Evolutionary conservation across 2,113 vertebrate species (phyloP).

Genomic region (Pavo muticus): DNA sequence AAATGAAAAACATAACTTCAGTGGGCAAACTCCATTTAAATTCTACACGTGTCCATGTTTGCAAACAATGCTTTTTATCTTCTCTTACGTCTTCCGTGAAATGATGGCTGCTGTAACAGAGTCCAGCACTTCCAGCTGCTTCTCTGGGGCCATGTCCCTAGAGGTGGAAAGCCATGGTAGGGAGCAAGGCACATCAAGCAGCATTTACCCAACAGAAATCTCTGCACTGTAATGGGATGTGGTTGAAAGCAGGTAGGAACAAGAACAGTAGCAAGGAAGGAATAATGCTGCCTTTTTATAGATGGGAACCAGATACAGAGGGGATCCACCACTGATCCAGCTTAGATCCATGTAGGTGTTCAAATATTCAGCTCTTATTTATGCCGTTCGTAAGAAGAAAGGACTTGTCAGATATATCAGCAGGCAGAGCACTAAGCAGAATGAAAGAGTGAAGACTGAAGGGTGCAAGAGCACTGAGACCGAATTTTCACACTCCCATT

Average conservation of each 20-base stretch:
- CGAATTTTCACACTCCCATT: neutral
- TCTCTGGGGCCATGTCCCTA: accelerated
- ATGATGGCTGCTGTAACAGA: neutral
- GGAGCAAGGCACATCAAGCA: neutral
- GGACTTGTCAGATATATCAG: neutral
- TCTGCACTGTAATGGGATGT: neutral
- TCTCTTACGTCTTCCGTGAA: neutral
- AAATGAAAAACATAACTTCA: neutral
- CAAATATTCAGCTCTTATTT: neutral
- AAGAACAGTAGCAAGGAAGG: neutral
- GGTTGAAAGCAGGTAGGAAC: neutral
- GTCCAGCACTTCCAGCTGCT: neutral
- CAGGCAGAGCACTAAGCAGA: neutral
- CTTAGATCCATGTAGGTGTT: neutral
- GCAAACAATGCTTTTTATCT: neutral
- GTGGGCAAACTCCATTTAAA: neutral
- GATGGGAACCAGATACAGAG: neutral
- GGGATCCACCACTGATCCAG: neutral
- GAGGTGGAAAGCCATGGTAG: neutral
- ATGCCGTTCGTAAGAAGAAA: neutral
- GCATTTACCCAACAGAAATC: neutral
- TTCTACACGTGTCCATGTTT: neutral
- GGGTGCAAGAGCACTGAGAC: neutral
- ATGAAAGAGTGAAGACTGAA: accelerated
- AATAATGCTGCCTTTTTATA: neutral